Evolutionary conservation across 2,888 invertebrate species (phyloP), one percentile per base, ranked within the genome.

Genomic region (Agrochola lychnidis): DNA sequence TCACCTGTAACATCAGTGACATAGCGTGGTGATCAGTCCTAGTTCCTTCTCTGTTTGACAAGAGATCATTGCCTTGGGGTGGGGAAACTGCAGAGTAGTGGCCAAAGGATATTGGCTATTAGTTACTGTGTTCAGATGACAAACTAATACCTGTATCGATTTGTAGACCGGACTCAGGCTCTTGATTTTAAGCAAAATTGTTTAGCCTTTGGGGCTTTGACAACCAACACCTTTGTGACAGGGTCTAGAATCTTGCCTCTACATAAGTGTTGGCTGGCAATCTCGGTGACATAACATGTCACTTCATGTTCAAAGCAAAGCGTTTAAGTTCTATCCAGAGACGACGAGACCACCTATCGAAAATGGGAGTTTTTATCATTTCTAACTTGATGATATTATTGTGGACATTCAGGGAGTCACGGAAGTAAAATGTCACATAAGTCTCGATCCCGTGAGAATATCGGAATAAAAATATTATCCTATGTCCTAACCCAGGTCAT

Each of bases 211-310:
- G 61, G n/a, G 16, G 45, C 25, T 78, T 77, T 78, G 61, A 30
- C 61, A 70, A 25, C 70, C 16, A 36, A 62, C 59, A 77, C 78
- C 79, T 70, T 53, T 70, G 78, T 61, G 45, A 19, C 42, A 14
- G 14, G 36, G 6, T n/a, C 30, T 36, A 48, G 6, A 22, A 42
- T 69, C 14, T 22, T n/a, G 30, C 22, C 16, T 10, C 19, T 25
- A 78, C 53, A 36, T 42, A 22, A 59, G 42, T 64, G 19, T 16
- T n/a, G 3, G 16, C 25, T n/a, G 3, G 16, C 25, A 22, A 57
- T 22, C 14, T 16, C 12, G 25, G 36, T 40, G 12, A 45, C 14
- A 4, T 59, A 19, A 42, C 69, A 69, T 48, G 25, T 40, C 2
- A 59, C 30, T 48, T 1, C 30, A 40, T 12, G 2, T 16, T 53